Base-by-base conservation (phyloP, 2,797 vertebrate species). In the Lindbergichthys nudifrons region DNA sequence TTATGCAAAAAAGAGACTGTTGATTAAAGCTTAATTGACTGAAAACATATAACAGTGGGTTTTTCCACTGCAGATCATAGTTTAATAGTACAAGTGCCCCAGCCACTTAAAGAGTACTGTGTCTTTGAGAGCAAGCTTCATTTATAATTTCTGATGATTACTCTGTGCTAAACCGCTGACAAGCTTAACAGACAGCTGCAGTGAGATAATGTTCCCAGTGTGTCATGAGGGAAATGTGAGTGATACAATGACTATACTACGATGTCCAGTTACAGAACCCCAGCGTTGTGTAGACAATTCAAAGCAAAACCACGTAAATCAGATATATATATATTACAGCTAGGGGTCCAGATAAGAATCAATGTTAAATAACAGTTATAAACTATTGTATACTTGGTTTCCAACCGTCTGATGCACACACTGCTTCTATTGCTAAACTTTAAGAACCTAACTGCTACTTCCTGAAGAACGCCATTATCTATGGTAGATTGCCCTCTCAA, bases 401-500 rank as follows among this genome's bases (percentile, higher is more conserved):
- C 63, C 39, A 19, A 57, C 23, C 2, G 0, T 42, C 41, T 19
- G 52, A 36, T 30, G 41, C 43, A 62, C 51, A 53, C 67, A 71
- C 36, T 61, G 16, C 9, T 58, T 58, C 73, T 60, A 59, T 42
- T 69, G 45, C 73, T 73, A 66, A 77, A 43, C 74, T 77, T 80
- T 26, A 26, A 70, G 73, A 83, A 82, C 57, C 47, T 73, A 79
- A 66, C 76, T 79, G 47, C 57, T n/a, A 47, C 14, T 39, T 58
- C 83, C 70, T 75, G 75, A 69, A 68, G 64, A 86, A 69, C 10
- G 1, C 70, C 62, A 84, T 90, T 80, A 90, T 84, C 79, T 69
- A 32, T 54, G 60, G 67, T 19, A 73, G 77, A 90, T 82, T 88
- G 77, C 47, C 74, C 85, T 85, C 84, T 86, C 78, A 87, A 75